phyloP scores from a whole-genome alignment of 2,113 vertebrate genomes.

The Pseudopipra pipra region DNA sequence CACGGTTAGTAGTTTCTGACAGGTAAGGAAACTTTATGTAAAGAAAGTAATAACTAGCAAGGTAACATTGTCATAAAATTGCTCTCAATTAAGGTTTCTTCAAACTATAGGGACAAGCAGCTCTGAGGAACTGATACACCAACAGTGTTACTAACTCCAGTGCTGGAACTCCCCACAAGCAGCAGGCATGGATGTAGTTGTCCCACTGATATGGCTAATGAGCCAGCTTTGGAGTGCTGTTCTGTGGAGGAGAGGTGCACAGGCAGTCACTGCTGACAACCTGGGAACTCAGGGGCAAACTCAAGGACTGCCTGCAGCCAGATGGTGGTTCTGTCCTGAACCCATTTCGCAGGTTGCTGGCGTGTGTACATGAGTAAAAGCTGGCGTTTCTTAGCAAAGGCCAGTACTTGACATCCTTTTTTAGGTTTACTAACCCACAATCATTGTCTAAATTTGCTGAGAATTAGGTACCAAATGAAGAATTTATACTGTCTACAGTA shows the following conservation, averaged over 20 bases:
- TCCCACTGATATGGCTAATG: too few species aligned
- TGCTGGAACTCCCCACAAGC: neutral
- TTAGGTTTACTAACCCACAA: neutral
- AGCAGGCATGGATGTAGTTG: rapidly evolving
- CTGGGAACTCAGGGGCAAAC: neutral
- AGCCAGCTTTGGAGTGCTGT: neutral
- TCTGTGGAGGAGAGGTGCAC: neutral
- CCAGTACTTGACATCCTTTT: neutral
- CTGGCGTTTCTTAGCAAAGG: neutral
- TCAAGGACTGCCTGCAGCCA: neutral
- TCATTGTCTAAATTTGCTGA: neutral
- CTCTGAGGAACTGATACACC: neutral
- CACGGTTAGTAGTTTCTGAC: neutral
- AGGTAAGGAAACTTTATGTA: neutral
- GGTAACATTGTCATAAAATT: neutral
- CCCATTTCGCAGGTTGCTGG: neutral
- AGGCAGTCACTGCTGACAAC: rapidly evolving
- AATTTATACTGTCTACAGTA: neutral
- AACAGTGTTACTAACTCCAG: neutral
- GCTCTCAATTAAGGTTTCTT: rapidly evolving
- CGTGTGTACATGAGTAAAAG: neutral
- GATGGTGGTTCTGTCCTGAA: neutral
- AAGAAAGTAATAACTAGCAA: neutral
- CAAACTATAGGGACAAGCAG: neutral
- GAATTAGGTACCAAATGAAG: neutral